Base-by-base conservation (phyloP, 2,797 vertebrate species). In the Dendrocincla fuliginosa region DNA sequence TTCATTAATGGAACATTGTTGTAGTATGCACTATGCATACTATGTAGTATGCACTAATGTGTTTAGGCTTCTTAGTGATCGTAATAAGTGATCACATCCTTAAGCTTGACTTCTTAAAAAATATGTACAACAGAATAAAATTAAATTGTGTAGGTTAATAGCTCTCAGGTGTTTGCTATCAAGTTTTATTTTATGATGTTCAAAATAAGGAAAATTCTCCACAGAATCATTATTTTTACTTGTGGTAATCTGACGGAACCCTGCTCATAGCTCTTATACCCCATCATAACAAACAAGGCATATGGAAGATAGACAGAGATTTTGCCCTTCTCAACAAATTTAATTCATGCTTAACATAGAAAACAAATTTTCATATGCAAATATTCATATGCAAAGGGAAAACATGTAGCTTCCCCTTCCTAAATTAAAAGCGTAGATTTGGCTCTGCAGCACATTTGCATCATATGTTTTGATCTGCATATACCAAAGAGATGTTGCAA, bases 281-380 rank as follows among this genome's bases (percentile, higher is more conserved):
- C 16, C 22, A 49, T 4, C 9, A 16, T 30, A 74, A 30, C 9
- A 80, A 47, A 49, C 2, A 79, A 53, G 4, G 4, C 50, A 9
- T 53, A 11, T 49, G 25, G 37, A 77, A 95, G 37, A 70, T 0
- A 52, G 6, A 68, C 27, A 49, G 6, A 64, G 27, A 33, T 33
- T 56, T 68, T 57, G 2, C 0, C 6, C 1, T 10, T 0, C 0
- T 16, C 0, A 7, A 11, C 12, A 30, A 46, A 59, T 3, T 80
- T 70, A 63, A 52, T 74, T 78, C 15, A 15, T 42, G 20, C 5
- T 60, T 87, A 42, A 35, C 11, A 70, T 2, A 55, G 42, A 39
- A 60, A 41, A 20, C 9, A 52, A 83, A 23, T 12, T 19, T 24
- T 71, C 4, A 5, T 30, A 46, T 74, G 33, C 6, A 47, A 85